Percentiles rank a stretch among this genome's conserved stretches.
Evolutionary conservation across 2,113 vertebrate genomes (phyloP).

Genomic region (Oncorhynchus mykiss): DNA sequence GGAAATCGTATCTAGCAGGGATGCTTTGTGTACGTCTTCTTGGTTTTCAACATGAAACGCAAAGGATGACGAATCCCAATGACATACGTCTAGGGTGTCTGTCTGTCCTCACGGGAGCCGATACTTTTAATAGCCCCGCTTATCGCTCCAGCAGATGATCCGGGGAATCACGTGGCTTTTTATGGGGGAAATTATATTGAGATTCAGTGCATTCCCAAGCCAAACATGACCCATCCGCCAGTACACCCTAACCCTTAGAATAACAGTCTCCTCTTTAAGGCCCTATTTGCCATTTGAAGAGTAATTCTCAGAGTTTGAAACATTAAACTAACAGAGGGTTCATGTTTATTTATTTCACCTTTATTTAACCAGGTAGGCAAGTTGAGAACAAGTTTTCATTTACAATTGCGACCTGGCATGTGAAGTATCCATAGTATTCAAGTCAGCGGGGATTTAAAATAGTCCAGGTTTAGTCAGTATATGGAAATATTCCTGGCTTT

Average conservation of each 20-base stretch:
- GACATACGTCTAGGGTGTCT: background rate
- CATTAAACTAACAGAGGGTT: constrained; percentile 23
- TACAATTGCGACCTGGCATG: background rate
- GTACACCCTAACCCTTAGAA: constrained; percentile 20
- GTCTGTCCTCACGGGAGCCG: background rate
- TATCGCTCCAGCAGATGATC: constrained; percentile 17
- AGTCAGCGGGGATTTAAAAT: constrained; percentile 46
- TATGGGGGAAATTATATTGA: constrained; percentile 20
- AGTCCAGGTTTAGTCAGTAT: constrained; percentile 43
- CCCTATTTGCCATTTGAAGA: constrained; percentile 12
- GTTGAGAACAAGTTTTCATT: too few relatives aligned
- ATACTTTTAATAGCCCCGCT: constrained; percentile 4
- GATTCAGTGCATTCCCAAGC: constrained; percentile 29
- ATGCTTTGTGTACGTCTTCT: background rate
- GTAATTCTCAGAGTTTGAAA: constrained; percentile 29
- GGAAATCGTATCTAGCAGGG: background rate
- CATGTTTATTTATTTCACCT: background rate
- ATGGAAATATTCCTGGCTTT: constrained; percentile 37
- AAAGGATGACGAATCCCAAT: background rate
- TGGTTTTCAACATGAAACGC: background rate
- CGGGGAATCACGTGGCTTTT: constrained; percentile 5
- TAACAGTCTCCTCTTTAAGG: constrained; percentile 24
- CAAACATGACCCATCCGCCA: constrained; percentile 4
- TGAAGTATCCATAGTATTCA: constrained; percentile 19
- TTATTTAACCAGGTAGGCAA: too few relatives aligned